A percentile compares a stretch with the other conserved stretches of the same genome.
These are phyloP conservation scores for Ennomos erosarius DNA, from an alignment of 2,888 invertebrate species.

Conservation along the genomic window DNA sequence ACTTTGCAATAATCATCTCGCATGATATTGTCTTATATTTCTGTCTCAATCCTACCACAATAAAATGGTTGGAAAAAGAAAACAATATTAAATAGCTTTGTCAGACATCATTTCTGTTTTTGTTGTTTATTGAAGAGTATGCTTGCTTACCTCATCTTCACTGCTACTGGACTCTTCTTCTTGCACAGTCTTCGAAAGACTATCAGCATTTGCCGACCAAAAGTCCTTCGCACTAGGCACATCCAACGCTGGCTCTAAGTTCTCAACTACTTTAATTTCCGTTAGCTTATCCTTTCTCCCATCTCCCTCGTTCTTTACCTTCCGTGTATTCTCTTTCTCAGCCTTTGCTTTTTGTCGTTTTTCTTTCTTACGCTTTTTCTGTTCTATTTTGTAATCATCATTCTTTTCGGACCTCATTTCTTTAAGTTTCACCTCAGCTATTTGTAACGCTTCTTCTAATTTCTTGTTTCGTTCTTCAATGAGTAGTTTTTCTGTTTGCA, in stretches of 20 bases:
- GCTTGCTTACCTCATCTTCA: conserved; percentile 73
- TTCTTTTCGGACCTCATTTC: conserved; percentile 48
- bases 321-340: conserved; percentile 34
- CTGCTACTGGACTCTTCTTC: conserved; percentile 68
- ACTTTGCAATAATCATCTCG: too few relatives aligned
- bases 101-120: too few relatives aligned
- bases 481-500: conserved; percentile 65
- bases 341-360: conserved; percentile 30
- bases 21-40: too few relatives aligned
- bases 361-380: conserved; percentile 33
- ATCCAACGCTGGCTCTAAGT: conserved; percentile 61
- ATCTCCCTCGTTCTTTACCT: conserved; percentile 31
- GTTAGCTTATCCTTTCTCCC: conserved; percentile 33
- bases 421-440: conserved; percentile 48
- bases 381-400: conserved; percentile 36
- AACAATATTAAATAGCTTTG: too few relatives aligned
- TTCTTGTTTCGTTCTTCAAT: conserved; percentile 57
- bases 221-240: conserved; percentile 75
- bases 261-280: conserved; percentile 47
- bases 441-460: conserved; percentile 54
- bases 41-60: too few relatives aligned
- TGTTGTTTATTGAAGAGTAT: too few relatives aligned
- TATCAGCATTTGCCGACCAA: conserved; percentile 56
- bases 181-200: conserved; percentile 36
- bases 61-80: too few relatives aligned